Evolutionary conservation across 1,140 invertebrate species (phyloP).

Genomic region (Ostrea edulis): DNA sequence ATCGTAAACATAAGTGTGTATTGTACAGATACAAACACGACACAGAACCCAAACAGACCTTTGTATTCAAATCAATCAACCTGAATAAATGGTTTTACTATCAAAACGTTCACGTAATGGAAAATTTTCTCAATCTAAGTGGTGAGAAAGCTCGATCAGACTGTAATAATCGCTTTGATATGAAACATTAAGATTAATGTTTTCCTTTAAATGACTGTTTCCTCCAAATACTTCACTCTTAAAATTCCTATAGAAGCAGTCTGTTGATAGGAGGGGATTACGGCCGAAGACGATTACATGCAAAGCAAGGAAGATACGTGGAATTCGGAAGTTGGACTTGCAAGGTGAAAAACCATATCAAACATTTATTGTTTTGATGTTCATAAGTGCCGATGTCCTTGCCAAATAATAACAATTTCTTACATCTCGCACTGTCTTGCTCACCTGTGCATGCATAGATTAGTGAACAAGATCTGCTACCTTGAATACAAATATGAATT

Average conservation of each 20-base stretch:
- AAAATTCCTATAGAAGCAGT: background rate
- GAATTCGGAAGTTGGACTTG: constrained; percentile 21
- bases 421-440: no score
- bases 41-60: background rate
- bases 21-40: no score
- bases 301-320: background rate
- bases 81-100: background rate
- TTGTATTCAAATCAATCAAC: background rate
- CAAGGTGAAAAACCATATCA: background rate
- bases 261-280: background rate
- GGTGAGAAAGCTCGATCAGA: background rate
- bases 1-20: no score
- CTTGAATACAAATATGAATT: no score
- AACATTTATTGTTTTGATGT: background rate
- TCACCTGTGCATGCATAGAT: no score
- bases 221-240: background rate
- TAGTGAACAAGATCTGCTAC: no score
- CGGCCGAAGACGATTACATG: background rate
- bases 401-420: background rate
- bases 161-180: background rate
- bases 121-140: background rate
- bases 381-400: background rate
- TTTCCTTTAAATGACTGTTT: background rate
- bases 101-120: background rate
- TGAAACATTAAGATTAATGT: background rate